Percentiles rank a stretch among this genome's conserved stretches.
phyloP scores from a whole-genome alignment of 2,888 invertebrate genomes.

The Gisinianus flammeolus region DNA sequence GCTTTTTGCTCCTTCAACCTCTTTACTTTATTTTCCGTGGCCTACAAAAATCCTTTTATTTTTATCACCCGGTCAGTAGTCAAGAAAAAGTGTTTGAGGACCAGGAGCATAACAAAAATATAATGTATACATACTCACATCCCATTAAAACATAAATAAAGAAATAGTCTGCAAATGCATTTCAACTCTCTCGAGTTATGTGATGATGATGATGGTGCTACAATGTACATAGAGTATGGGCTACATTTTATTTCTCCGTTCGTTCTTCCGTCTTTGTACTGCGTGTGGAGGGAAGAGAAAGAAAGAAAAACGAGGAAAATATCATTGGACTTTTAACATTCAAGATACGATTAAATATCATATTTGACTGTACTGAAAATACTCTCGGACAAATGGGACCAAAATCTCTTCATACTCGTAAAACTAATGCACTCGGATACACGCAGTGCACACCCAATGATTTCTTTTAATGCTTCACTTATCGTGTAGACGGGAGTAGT shows the following conservation, averaged over 20 bases:
- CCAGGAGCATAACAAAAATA: neutral
- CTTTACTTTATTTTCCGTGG: neutral
- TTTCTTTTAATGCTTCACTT: neutral
- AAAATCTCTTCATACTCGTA: neutral
- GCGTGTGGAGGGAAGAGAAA: neutral
- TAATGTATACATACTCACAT: neutral
- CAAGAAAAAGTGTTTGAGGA: neutral
- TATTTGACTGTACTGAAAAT: neutral
- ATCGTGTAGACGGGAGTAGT: neutral
- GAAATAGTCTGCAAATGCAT: slow-evolving; percentile 14
- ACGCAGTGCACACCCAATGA: neutral
- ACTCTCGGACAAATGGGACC: neutral
- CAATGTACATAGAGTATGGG: too few species aligned
- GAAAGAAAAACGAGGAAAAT: neutral
- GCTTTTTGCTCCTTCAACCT: slow-evolving; percentile 35
- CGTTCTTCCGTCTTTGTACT: neutral
- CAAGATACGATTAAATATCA: slow-evolving; percentile 11
- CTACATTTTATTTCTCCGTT: neutral
- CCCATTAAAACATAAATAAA: slow-evolving; percentile 29
- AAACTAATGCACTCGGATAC: neutral
- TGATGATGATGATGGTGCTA: neutral
- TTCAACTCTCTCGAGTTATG: neutral
- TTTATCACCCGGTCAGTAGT: slow-evolving; percentile 29
- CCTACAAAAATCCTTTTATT: slow-evolving; percentile 25
- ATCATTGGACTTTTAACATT: neutral